phyloP scores from a whole-genome alignment of 2,888 invertebrate species.

The Alcis repandata region DNA sequence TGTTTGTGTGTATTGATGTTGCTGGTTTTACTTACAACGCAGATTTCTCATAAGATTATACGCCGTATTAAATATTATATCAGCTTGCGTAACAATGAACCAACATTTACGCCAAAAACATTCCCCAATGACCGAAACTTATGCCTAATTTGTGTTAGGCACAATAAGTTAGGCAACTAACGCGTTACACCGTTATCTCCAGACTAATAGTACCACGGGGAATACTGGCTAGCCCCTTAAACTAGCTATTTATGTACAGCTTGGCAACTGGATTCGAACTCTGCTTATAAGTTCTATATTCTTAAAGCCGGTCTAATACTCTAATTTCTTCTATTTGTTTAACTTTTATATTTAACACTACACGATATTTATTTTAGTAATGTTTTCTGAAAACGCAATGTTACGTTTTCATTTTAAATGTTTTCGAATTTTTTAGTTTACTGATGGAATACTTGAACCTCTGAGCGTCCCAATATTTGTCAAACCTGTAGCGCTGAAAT shows the following conservation, averaged over 20 bases:
- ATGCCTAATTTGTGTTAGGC: slow-evolving; percentile 44
- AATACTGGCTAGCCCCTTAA: slow-evolving; percentile 45
- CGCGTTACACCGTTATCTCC: slow-evolving; percentile 44
- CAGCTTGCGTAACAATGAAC: slow-evolving; percentile 7
- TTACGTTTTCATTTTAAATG: slow-evolving; percentile 1
- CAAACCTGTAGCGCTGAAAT: slow-evolving; percentile 29
- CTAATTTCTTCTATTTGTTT: not conserved
- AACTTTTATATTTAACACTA: not conserved
- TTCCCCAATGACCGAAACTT: slow-evolving; percentile 33
- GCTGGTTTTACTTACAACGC: too few species aligned
- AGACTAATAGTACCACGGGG: slow-evolving; percentile 47
- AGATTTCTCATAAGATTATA: not conserved
- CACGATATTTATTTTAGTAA: not conserved
- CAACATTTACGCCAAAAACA: slow-evolving; percentile 27
- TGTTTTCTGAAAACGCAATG: not conserved
- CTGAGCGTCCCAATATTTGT: slow-evolving; percentile 25
- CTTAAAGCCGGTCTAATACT: not conserved
- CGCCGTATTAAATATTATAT: slow-evolving; percentile 13
- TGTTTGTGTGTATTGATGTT: too few species aligned
- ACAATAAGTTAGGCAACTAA: slow-evolving; percentile 45
- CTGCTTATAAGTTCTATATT: not conserved
- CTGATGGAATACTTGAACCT: slow-evolving; percentile 16
- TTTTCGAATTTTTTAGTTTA: slow-evolving; percentile 6
- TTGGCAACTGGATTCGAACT: slow-evolving; percentile 21
- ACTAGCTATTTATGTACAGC: slow-evolving; percentile 44